Evolutionary conservation across 1,140 invertebrate species (phyloP).

Genomic region (Drosophila arizonae): DNA sequence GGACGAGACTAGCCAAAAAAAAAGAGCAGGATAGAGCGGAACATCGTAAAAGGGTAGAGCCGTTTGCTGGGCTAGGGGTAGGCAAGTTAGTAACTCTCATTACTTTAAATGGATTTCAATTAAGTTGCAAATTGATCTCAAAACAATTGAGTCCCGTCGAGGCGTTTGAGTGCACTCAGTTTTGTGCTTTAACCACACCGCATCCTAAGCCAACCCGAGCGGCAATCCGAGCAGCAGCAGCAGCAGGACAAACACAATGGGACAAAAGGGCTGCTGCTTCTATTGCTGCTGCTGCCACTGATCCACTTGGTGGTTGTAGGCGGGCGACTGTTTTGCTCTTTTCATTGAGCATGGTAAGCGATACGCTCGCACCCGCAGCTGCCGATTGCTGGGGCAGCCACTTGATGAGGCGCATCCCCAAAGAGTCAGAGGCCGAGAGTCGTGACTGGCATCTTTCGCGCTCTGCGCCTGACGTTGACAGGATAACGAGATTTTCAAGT

Average conservation of each 20-base stretch:
- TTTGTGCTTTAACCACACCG: slow-evolving; percentile 48
- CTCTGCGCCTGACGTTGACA: slow-evolving; percentile 68
- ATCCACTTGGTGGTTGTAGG: slow-evolving; percentile 36
- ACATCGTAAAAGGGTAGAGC: too few species aligned
- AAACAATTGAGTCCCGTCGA: slow-evolving; percentile 78
- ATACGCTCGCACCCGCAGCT: slow-evolving; percentile 60
- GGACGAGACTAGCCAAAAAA: slow-evolving; percentile 23
- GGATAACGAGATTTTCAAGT: slow-evolving; percentile 82
- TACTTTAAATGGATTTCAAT: slow-evolving; percentile 83
- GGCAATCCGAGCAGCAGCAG: slow-evolving; percentile 12
- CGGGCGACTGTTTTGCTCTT: slow-evolving; percentile 35
- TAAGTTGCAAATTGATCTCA: slow-evolving; percentile 82
- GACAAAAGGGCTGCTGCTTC: slow-evolving; percentile 29
- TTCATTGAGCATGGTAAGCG: slow-evolving; percentile 62
- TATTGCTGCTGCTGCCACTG: slow-evolving; percentile 3
- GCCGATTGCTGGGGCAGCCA: slow-evolving; percentile 54
- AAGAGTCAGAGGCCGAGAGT: not conserved
- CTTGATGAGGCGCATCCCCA: slow-evolving; percentile 26
- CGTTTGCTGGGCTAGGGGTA: slow-evolving; percentile 23
- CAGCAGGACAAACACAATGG: slow-evolving; percentile 22
- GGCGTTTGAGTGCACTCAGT: slow-evolving; percentile 67
- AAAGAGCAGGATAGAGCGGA: slow-evolving; percentile 18
- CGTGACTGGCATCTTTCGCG: slow-evolving; percentile 66
- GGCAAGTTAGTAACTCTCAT: slow-evolving; percentile 81
- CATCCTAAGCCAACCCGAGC: slow-evolving; percentile 26